Evolutionary conservation across 2,797 vertebrate species (phyloP).

Genomic region (Odontamblyopus rebecca): DNA sequence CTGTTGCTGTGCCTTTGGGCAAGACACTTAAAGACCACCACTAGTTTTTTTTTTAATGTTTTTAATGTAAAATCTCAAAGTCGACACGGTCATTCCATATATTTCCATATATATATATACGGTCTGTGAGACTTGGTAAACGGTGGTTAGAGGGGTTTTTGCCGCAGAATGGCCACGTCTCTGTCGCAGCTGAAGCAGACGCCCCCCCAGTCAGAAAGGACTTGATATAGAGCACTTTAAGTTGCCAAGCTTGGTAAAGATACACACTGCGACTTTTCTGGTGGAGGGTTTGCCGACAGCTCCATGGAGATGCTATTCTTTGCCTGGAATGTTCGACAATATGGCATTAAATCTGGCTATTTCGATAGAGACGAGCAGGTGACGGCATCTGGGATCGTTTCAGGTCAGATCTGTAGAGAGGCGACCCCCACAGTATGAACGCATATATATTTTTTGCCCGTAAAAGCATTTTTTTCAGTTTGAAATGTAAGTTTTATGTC

Average conservation of each 20-base stretch:
- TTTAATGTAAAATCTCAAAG: not conserved
- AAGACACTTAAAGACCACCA: not conserved
- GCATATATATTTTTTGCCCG: not conserved
- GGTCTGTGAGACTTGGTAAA: not conserved
- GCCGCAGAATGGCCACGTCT: not conserved
- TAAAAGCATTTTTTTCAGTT: not conserved
- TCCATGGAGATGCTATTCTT: not conserved
- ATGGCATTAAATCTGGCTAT: not conserved
- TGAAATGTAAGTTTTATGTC: no score
- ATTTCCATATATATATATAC: not conserved
- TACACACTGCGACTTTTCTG: not conserved
- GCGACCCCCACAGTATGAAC: no score
- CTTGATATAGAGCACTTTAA: not conserved
- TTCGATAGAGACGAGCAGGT: not conserved
- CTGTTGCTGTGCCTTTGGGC: not conserved
- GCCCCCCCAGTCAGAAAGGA: no score
- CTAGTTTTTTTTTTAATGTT: not conserved
- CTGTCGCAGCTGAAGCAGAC: not conserved
- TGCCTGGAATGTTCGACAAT: no score
- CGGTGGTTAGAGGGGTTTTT: not conserved
- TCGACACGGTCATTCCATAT: not conserved
- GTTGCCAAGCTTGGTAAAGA: not conserved
- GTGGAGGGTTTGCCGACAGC: not conserved
- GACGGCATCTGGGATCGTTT: not conserved
- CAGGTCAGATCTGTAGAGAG: not conserved